A percentile compares a stretch with the other conserved stretches of the same genome.
These are phyloP conservation scores for Psephotus haematonotus DNA, from an alignment of 2,113 vertebrate species.

Conservation along the genomic window DNA sequence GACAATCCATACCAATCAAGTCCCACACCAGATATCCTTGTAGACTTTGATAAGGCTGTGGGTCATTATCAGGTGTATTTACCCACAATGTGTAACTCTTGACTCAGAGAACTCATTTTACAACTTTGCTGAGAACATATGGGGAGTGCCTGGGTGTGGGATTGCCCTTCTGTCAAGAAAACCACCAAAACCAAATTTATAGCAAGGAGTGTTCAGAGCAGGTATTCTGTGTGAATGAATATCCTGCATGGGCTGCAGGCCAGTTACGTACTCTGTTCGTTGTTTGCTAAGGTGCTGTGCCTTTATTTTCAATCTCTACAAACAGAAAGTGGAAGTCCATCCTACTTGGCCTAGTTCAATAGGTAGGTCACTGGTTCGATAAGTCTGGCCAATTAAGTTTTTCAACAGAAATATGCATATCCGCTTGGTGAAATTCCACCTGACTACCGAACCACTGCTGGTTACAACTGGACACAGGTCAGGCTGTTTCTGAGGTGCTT, in stretches of 20 bases:
- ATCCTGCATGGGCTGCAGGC: not conserved
- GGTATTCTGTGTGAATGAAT: not conserved
- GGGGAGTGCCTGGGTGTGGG: constrained; percentile 50
- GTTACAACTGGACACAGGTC: not conserved
- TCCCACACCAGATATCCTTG: not conserved
- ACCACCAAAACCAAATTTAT: constrained; percentile 8
- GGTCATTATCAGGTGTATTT: not conserved
- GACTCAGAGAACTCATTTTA: constrained; percentile 46
- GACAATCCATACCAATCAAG: not conserved
- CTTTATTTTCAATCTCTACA: not conserved
- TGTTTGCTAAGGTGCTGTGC: not conserved
- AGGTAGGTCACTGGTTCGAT: not conserved
- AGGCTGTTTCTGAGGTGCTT: not conserved
- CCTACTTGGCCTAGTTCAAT: not conserved
- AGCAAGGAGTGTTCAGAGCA: not conserved
- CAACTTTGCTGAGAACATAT: constrained; percentile 17
- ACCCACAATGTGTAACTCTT: not conserved
- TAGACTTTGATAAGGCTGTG: not conserved
- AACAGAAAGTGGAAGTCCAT: constrained; percentile 40
- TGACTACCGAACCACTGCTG: not conserved
- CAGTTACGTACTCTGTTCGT: not conserved
- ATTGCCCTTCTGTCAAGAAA: constrained; percentile 20
- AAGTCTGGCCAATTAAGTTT: not conserved
- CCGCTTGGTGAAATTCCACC: not conserved
- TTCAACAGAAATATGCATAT: not conserved